phyloP scores from a whole-genome alignment of 2,888 invertebrate genomes.

The Xylocampa areola region DNA sequence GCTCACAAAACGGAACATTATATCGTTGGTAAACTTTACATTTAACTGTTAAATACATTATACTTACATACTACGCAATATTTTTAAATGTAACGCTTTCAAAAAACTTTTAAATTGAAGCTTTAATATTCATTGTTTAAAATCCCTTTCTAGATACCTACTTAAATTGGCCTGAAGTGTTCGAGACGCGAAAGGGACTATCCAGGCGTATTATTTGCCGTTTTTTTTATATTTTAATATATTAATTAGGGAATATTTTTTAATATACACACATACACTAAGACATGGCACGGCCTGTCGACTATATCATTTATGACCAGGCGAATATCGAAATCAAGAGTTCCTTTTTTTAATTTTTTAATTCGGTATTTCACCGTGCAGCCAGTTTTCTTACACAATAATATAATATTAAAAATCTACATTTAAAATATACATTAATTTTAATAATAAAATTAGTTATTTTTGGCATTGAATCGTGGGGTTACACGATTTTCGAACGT shows the following conservation, averaged over 20 bases:
- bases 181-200: constrained; percentile 42
- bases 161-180: constrained; percentile 50
- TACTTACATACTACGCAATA: constrained; percentile 72
- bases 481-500: constrained; percentile 69
- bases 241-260: constrained; percentile 66
- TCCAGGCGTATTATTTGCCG: constrained; percentile 50
- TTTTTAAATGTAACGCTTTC: constrained; percentile 61
- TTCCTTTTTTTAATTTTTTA: constrained; percentile 46
- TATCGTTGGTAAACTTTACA: constrained; percentile 52
- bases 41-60: constrained; percentile 51
- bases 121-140: constrained; percentile 70
- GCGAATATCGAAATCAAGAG: constrained; percentile 57
- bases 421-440: constrained; percentile 69
- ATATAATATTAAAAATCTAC: constrained; percentile 67
- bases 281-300: constrained; percentile 78
- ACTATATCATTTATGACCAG: constrained; percentile 57
- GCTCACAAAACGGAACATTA: constrained; percentile 30
- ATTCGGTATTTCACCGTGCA: constrained; percentile 87
- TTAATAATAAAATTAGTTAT: constrained; percentile 69
- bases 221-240: constrained; percentile 57
- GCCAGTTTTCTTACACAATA: constrained; percentile 67
- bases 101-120: constrained; percentile 68
- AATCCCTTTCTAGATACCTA: constrained; percentile 55
- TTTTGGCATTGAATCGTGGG: constrained; percentile 78
- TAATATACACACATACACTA: constrained; percentile 72